Conservation (phyloP, 2,888 invertebrate genomes). For the Trichogramma evanescens region DNA sequence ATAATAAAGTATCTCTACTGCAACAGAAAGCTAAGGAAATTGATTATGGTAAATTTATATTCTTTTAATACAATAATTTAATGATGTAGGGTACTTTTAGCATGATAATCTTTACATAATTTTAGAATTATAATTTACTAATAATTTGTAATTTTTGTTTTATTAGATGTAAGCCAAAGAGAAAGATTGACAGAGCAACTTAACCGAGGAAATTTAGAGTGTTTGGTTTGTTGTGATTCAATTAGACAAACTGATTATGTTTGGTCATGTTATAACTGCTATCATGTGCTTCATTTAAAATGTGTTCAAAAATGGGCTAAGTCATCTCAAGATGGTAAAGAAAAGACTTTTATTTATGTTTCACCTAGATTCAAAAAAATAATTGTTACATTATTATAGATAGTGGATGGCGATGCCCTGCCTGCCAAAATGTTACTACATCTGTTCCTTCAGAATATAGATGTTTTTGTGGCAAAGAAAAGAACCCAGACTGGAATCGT, state of each 20-base stretch:
- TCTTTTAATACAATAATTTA: too few species aligned
- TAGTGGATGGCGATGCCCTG: conserved; percentile 91
- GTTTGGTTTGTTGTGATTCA: conserved; percentile 87
- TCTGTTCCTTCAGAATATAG: conserved; percentile 72
- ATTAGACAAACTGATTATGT: conserved; percentile 73
- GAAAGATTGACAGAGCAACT: conserved; percentile 80
- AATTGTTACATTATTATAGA: conserved; percentile 43
- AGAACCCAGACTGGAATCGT: conserved; percentile 69
- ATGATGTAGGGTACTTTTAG: too few species aligned
- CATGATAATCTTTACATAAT: too few species aligned
- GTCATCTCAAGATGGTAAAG: conserved; percentile 63
- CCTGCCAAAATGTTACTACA: conserved; percentile 78
- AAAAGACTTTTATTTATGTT: not conserved
- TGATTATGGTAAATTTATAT: too few species aligned
- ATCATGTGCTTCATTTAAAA: conserved; percentile 83
- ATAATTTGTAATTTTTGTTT: too few species aligned
- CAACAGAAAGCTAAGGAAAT: not conserved
- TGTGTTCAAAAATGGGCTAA: conserved; percentile 90
- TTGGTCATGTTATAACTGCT: conserved; percentile 90
- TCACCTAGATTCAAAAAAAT: not conserved
- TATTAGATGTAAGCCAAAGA: conserved; percentile 61
- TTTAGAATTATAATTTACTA: too few species aligned
- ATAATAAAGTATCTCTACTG: not conserved
- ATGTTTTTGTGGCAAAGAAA: conserved; percentile 83
- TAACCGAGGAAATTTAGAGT: conserved; percentile 75